A percentile compares a stretch with the other conserved stretches of the same genome.
Evolutionary conservation across 2,888 invertebrate genomes (phyloP).

Genomic region (Lochmaea crataegi): DNA sequence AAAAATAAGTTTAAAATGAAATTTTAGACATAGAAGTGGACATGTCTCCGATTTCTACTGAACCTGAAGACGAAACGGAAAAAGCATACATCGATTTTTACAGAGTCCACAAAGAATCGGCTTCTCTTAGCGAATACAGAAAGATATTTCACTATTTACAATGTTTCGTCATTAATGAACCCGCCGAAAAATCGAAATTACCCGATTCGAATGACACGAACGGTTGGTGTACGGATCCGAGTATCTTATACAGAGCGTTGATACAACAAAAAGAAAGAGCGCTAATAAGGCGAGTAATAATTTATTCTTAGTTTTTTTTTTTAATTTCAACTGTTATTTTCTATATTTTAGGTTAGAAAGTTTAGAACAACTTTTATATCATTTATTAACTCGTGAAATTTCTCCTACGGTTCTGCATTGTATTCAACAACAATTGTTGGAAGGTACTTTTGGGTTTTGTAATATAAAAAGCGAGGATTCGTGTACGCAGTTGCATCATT

Average conservation of each 20-base stretch:
- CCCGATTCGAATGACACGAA: conserved; percentile 49
- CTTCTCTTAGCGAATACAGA: conserved; percentile 50
- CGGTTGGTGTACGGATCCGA: conserved; percentile 62
- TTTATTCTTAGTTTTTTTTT: not conserved
- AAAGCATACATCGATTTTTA: conserved; percentile 61
- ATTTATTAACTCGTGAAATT: conserved; percentile 56
- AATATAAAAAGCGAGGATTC: conserved; percentile 60
- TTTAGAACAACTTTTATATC: conserved; percentile 60
- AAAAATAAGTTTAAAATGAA: not conserved
- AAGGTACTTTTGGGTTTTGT: conserved; percentile 68
- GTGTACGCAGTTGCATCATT: conserved; percentile 67
- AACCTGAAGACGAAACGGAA: conserved; percentile 56
- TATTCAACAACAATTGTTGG: conserved; percentile 68
- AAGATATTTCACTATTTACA: conserved; percentile 57
- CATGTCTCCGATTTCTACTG: conserved; percentile 46
- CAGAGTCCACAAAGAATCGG: conserved; percentile 49
- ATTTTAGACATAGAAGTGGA: conserved; percentile 50
- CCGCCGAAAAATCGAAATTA: conserved; percentile 54
- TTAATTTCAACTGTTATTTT: conserved; percentile 32
- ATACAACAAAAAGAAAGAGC: conserved; percentile 60
- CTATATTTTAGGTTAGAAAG: conserved; percentile 49
- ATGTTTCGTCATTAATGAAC: conserved; percentile 61
- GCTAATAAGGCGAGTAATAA: conserved; percentile 47
- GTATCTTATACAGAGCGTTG: conserved; percentile 57
- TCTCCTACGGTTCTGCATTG: conserved; percentile 60